These are phyloP conservation scores for Athalia rosae DNA, from an alignment of 2,888 invertebrate species.

Conservation along the genomic window DNA sequence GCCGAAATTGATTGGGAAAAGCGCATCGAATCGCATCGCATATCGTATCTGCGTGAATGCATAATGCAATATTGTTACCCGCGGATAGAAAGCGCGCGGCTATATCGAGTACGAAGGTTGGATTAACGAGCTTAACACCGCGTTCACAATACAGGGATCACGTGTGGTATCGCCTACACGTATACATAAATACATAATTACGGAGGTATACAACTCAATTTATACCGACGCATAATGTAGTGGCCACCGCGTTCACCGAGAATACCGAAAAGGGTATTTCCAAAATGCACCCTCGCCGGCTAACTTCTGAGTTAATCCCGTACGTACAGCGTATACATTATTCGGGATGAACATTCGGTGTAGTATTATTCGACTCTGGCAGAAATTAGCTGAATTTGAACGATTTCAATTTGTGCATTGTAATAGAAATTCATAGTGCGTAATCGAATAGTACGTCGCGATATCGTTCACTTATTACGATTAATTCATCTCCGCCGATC, in stretches of 20 bases:
- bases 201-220: too few relatives aligned
- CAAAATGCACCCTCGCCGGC: too few relatives aligned
- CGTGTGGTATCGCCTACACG: too few relatives aligned
- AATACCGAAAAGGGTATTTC: too few relatives aligned
- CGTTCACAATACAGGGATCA: neutral
- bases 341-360: neutral
- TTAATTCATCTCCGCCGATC: too few relatives aligned
- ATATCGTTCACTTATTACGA: too few relatives aligned
- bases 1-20: conserved; percentile 24
- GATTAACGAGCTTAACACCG: conserved; percentile 29
- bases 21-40: neutral
- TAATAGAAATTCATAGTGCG: neutral
- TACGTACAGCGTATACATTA: too few relatives aligned
- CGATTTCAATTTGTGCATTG: conserved; percentile 4
- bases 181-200: too few relatives aligned
- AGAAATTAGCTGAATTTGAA: conserved; percentile 17
- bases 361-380: conserved; percentile 15
- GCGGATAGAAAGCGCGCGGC: neutral
- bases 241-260: too few relatives aligned
- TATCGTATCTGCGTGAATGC: neutral
- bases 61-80: conserved; percentile 19
- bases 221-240: too few relatives aligned
- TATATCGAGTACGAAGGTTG: conserved; percentile 24
- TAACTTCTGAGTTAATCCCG: too few relatives aligned
- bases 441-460: too few relatives aligned